Base-by-base conservation (phyloP, 37 sponge, comb jelly and placozoan genomes). In the Petrosia ficiformis region DNA sequence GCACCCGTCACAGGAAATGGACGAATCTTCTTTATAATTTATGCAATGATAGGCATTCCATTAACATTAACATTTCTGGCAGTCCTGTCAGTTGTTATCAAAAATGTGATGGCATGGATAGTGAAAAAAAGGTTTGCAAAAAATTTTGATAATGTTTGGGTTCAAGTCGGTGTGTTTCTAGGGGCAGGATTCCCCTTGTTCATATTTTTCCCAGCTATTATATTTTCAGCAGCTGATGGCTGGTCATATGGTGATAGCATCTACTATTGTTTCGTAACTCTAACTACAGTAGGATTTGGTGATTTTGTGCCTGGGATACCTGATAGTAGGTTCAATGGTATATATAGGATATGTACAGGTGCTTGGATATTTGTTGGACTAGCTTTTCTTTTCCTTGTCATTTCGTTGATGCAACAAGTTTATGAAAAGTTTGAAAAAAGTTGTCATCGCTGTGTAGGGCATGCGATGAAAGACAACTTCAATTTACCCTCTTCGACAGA, bases 271-370 rank as follows among this genome's bases (percentile, higher is more conserved):
- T 79, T 87, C 25, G 77, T 94, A 21, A 80, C 95, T 2, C 72
- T 94, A 14, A 86, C 91, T 5, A 94, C 95, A 8, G 84, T 94
- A 24, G 95, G 95, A 2, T 94, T 94, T 77, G 95, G 95, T 25
- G 95, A 94, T 65, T 87, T 84, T 73, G 79, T 90, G 11, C 83
- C 94, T 34, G 79, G 64, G 28, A 29, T 29, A 8, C 28, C 63
- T 26, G 26, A n/a, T 24, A 61, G 5, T n/a, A n/a, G n/a, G n/a
- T n/a, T 61, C 63, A 8, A 22, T n/a, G 63, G 63, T 24, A 5
- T 61, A 8, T 61, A 61, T n/a, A 24, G 63, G 63, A 44, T 83
- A 25, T 43, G 71, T 29, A 22, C 71, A 28, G 63, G 66, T 22
- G 54, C 68, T 26, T 93, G 94, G 94, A 37, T 89, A 11, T 80